Evolutionary conservation across 2,888 invertebrate species (phyloP).

Genomic region (Leucophora obtusa): DNA sequence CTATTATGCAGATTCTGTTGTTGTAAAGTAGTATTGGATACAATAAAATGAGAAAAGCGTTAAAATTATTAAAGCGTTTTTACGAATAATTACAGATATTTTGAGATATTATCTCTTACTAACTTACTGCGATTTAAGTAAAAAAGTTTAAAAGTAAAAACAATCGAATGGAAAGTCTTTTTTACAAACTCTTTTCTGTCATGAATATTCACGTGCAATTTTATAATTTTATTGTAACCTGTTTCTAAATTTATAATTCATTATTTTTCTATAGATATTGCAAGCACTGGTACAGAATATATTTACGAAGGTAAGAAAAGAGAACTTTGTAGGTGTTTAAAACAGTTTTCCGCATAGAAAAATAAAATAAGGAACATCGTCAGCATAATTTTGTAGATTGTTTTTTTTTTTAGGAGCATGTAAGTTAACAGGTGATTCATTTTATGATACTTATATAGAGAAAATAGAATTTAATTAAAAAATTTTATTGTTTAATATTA

Average conservation of each 20-base stretch:
- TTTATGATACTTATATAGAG: not conserved
- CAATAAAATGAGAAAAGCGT: no score
- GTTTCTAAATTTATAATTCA: slow-evolving; percentile 52
- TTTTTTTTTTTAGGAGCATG: not conserved
- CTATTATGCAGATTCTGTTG: no score
- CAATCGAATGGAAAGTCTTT: not conserved
- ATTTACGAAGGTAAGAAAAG: not conserved
- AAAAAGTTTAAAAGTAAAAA: not conserved
- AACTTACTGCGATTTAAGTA: no score
- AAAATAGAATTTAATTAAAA: no score
- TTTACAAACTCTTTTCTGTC: slow-evolving; percentile 19
- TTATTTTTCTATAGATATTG: slow-evolving; percentile 28
- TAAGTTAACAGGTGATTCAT: slow-evolving; percentile 34
- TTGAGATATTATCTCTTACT: no score
- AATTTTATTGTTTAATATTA: not conserved
- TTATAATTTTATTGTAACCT: slow-evolving; percentile 41
- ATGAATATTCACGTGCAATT: slow-evolving; percentile 42
- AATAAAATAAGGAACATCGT: not conserved
- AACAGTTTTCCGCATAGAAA: slow-evolving; percentile 11
- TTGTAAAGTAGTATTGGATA: no score
- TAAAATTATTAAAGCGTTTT: no score
- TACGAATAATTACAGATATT: no score
- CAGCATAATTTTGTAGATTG: not conserved
- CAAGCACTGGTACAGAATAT: not conserved
- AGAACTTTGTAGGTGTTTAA: slow-evolving; percentile 46